A percentile compares a stretch with the other conserved stretches of the same genome.
These are phyloP conservation scores for Chrysochloris asiatica DNA, from an alignment of 2,113 vertebrate species.

Conservation along the genomic window DNA sequence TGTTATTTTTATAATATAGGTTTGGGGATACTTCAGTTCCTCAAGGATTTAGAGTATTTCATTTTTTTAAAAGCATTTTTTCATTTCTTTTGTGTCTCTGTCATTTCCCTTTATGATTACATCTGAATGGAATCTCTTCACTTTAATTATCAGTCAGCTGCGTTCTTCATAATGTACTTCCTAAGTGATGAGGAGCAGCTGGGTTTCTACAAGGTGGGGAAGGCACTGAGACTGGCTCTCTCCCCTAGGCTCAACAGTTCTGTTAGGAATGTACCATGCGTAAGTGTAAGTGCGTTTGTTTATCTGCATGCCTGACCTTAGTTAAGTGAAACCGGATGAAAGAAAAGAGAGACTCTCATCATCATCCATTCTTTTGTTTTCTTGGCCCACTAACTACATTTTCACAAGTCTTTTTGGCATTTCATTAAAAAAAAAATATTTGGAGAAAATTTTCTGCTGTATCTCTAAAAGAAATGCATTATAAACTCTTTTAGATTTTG, in stretches of 20 bases:
- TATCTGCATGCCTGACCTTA: constrained; percentile 74
- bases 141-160: constrained; percentile 75
- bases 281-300: constrained; percentile 69
- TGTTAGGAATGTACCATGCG: constrained; percentile 67
- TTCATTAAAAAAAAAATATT: constrained; percentile 69
- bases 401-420: constrained; percentile 71
- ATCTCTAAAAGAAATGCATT: constrained; percentile 55
- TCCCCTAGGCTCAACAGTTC: constrained; percentile 23
- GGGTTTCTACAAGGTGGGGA: constrained; percentile 52
- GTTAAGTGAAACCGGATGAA: constrained; percentile 77
- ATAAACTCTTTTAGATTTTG: constrained; percentile 34
- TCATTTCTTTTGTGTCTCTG: constrained; percentile 75
- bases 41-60: constrained; percentile 51
- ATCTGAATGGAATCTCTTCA: constrained; percentile 74
- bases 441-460: constrained; percentile 52
- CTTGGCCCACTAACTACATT: constrained; percentile 68
- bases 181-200: constrained; percentile 70
- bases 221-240: background rate
- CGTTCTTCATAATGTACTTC: constrained; percentile 61
- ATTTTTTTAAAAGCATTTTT: constrained; percentile 32
- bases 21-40: constrained; percentile 68
- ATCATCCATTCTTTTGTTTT: constrained; percentile 63
- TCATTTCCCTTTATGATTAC: constrained; percentile 75
- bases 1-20: constrained; percentile 61
- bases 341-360: constrained; percentile 59